Evolutionary conservation across 1,140 invertebrate species (phyloP).

Genomic region (Bactericera cockerelli): DNA sequence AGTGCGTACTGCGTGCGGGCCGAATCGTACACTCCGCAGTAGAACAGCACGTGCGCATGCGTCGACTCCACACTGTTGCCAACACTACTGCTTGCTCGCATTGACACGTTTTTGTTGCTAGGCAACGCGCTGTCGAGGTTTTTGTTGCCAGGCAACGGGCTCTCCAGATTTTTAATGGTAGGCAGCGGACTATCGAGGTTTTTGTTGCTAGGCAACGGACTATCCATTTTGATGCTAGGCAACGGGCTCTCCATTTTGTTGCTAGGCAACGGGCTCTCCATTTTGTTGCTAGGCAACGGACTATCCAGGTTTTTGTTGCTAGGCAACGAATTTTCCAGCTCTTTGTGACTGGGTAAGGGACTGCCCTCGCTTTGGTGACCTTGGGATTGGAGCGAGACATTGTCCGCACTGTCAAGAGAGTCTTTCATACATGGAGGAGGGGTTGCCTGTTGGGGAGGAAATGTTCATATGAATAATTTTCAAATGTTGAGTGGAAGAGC

Average conservation of each 20-base stretch:
- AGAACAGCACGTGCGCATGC: slow-evolving; percentile 69
- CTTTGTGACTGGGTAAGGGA: not conserved
- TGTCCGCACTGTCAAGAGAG: not conserved
- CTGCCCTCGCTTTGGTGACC: not conserved
- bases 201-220: slow-evolving; percentile 7
- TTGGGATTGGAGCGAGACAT: not conserved
- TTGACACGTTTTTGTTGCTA: not conserved
- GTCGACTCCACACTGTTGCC: slow-evolving; percentile 31
- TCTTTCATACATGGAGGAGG: not conserved
- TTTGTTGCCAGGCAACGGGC: slow-evolving; percentile 3
- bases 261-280: slow-evolving; percentile 2
- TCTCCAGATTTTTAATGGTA: not conserved
- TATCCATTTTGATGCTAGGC: not conserved
- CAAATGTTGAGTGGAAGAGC: no score
- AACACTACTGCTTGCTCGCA: not conserved
- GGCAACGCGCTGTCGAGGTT: not conserved
- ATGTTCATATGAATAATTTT: no score
- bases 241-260: not conserved
- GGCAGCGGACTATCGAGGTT: not conserved
- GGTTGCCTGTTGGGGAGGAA: not conserved
- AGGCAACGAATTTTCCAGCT: not conserved
- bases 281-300: slow-evolving; percentile 6
- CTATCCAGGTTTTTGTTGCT: slow-evolving; percentile 1
- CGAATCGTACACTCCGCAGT: slow-evolving; percentile 66
- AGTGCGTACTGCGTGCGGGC: slow-evolving; percentile 61